These are phyloP conservation scores for Plectropomus leopardus DNA, from an alignment of 2,113 vertebrate genomes.

Conservation along the genomic window DNA sequence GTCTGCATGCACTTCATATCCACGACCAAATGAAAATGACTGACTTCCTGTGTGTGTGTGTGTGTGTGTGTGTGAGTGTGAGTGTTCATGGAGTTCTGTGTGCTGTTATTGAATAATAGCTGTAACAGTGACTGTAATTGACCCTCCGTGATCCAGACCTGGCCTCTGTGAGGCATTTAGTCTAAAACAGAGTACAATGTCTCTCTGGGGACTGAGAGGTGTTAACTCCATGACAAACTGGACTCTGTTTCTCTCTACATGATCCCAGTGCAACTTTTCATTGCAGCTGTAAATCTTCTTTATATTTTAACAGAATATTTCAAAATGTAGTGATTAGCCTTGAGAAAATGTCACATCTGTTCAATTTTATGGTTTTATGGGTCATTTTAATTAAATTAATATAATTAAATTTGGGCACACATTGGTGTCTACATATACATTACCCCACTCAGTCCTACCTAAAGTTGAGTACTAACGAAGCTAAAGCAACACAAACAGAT, in stretches of 20 bases:
- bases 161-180: conserved; percentile 38
- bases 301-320: conserved; percentile 40
- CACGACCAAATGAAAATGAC: conserved; percentile 11
- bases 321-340: conserved; percentile 21
- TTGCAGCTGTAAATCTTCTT: conserved; percentile 58
- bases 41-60: conserved; percentile 9
- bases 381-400: conserved; percentile 28
- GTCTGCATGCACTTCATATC: conserved; percentile 1
- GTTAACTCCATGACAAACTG: conserved; percentile 63
- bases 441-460: background rate
- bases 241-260: conserved; percentile 60
- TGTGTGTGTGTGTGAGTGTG: conserved; percentile 5
- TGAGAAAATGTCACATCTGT: conserved; percentile 12
- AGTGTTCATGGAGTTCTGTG: background rate
- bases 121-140: conserved; percentile 43
- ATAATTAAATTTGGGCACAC: background rate
- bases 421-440: background rate
- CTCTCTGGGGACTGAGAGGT: conserved; percentile 60
- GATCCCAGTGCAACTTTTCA: conserved; percentile 46
- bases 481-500: conserved; percentile 16
- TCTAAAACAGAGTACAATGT: conserved; percentile 22
- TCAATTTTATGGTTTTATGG: conserved; percentile 14
- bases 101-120: conserved; percentile 35
- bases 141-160: conserved; percentile 44
- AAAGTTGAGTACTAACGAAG: background rate